phyloP scores from a whole-genome alignment of 2,888 invertebrate genomes.

The Epirrhoe tristata region DNA sequence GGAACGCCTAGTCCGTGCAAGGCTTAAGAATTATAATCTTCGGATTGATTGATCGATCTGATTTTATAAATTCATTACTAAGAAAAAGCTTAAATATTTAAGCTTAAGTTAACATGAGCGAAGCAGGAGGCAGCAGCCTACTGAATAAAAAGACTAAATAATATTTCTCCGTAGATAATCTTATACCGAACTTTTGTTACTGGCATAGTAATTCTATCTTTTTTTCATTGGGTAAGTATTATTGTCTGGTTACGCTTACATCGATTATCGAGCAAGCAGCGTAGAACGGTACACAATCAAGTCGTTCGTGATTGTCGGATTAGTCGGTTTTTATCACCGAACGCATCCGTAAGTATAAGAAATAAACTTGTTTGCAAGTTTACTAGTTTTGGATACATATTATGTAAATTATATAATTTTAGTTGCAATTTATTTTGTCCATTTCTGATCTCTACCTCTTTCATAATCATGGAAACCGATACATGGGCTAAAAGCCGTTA shows the following conservation, averaged over 20 bases:
- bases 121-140: not conserved
- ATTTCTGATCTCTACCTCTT: too few species aligned
- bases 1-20: too few species aligned
- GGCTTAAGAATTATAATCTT: too few species aligned
- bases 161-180: not conserved
- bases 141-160: constrained; percentile 2
- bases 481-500: too few species aligned
- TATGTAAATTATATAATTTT: too few species aligned
- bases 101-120: too few species aligned
- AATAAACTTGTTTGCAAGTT: not conserved
- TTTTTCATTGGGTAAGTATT: not conserved
- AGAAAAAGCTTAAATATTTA: too few species aligned
- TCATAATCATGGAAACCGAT: too few species aligned
- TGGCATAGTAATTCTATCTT: not conserved
- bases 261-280: not conserved
- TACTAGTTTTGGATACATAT: too few species aligned
- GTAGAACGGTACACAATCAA: not conserved
- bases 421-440: too few species aligned
- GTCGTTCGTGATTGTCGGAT: not conserved
- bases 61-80: too few species aligned
- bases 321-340: not conserved
- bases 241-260: not conserved
- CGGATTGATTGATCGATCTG: too few species aligned
- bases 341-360: not conserved
- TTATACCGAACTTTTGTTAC: not conserved